These are phyloP conservation scores for Phyllopteryx taeniolatus DNA, from an alignment of 2,113 vertebrate species.

Conservation along the genomic window DNA sequence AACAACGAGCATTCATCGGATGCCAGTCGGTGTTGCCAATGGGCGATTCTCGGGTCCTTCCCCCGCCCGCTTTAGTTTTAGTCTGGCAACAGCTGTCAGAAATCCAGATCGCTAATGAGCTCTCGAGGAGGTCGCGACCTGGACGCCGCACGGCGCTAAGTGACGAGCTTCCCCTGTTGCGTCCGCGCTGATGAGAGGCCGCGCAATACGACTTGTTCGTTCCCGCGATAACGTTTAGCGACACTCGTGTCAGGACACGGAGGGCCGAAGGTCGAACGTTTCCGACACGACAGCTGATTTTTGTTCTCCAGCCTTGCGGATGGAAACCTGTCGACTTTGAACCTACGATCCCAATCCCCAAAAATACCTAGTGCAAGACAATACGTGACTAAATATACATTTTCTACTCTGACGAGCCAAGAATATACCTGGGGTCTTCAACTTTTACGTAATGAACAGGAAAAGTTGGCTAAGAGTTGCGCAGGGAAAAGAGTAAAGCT, in stretches of 20 bases:
- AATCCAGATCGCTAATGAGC: constrained; percentile 55
- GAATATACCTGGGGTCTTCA: no score
- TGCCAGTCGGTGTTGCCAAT: background rate
- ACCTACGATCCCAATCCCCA: background rate
- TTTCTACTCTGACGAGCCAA: no score
- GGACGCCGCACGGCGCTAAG: constrained; percentile 20
- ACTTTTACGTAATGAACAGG: no score
- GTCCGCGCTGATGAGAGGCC: constrained; percentile 1
- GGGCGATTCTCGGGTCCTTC: background rate
- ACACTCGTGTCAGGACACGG: no score
- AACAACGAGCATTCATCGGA: no score
- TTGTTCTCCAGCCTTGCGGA: background rate
- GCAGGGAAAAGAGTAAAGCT: no score
- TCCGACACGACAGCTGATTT: background rate
- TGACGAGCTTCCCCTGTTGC: constrained; percentile 53
- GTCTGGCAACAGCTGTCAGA: constrained; percentile 24
- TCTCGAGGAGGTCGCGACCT: constrained; percentile 51
- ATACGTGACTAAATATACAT: no score
- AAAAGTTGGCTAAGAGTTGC: no score
- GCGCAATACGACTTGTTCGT: no score
- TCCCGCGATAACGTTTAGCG: no score
- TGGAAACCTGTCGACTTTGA: background rate
- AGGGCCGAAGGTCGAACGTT: background rate
- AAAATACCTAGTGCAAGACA: background rate
- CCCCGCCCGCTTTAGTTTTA: constrained; percentile 17